phyloP scores from a whole-genome alignment of 2,113 vertebrate species.

The Entomyzon cyanotis region DNA sequence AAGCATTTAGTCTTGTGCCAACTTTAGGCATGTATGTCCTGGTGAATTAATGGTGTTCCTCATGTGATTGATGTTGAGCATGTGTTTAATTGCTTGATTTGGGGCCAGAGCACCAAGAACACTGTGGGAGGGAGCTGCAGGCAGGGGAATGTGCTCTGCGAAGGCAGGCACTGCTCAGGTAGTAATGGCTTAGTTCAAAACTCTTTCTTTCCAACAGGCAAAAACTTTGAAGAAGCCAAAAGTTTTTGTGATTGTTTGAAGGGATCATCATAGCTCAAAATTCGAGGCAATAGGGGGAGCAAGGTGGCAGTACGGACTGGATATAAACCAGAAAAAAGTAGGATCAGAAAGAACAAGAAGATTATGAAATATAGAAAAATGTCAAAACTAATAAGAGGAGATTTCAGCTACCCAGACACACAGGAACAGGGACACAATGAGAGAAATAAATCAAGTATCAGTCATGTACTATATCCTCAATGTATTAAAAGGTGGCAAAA shows the following conservation, averaged over 20 bases:
- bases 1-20: neutral
- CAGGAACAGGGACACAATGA: slow-evolving; percentile 33
- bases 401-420: slow-evolving; percentile 52
- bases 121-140: neutral
- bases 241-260: neutral
- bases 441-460: slow-evolving; percentile 29
- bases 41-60: neutral
- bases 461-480: slow-evolving; percentile 40
- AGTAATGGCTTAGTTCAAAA: slow-evolving; percentile 33
- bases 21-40: neutral
- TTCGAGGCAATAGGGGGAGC: neutral
- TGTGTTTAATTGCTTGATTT: slow-evolving; percentile 5
- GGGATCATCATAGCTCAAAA: slow-evolving; percentile 8
- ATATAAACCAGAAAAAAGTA: slow-evolving; percentile 46
- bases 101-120: neutral
- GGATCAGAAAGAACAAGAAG: slow-evolving; percentile 42
- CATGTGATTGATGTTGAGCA: neutral
- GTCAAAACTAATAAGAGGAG: slow-evolving; percentile 42
- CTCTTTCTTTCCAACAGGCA: neutral
- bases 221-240: slow-evolving; percentile 16
- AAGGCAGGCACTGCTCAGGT: neutral
- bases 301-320: neutral
- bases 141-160: neutral
- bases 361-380: slow-evolving; percentile 46
- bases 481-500: slow-evolving; percentile 48